Percentiles rank a stretch among this genome's conserved stretches.
Conservation (phyloP, 2,797 vertebrate species). For the Myotis planiceps region DNA sequence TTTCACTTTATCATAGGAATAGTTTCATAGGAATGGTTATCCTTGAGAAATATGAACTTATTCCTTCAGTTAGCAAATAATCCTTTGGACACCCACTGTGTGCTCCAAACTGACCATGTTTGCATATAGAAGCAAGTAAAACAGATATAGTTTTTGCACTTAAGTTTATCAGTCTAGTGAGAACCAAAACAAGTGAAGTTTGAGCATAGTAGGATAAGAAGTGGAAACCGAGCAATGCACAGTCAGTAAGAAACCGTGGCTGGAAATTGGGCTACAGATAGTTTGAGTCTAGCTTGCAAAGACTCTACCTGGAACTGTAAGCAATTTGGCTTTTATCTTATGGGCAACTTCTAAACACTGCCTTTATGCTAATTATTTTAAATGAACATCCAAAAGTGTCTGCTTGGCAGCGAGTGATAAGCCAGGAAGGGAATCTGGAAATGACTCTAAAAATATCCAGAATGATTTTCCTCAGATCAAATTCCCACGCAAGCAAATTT, state of each 20-base stretch:
- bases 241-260: background rate
- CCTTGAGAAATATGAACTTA: background rate
- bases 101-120: background rate
- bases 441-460: slow-evolving; percentile 57
- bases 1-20: slow-evolving; percentile 15
- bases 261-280: background rate
- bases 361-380: slow-evolving; percentile 43
- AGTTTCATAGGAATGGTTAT: background rate
- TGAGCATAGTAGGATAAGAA: background rate
- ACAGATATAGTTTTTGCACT: background rate
- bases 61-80: slow-evolving; percentile 28
- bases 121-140: background rate
- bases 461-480: slow-evolving; percentile 55
- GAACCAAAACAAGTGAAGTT: background rate
- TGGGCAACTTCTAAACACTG: background rate
- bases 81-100: background rate
- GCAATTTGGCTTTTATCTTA: background rate
- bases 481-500: slow-evolving; percentile 43
- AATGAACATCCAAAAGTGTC: slow-evolving; percentile 13
- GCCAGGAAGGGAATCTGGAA: slow-evolving; percentile 46
- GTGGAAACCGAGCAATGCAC: background rate
- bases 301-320: background rate
- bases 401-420: background rate
- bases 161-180: background rate
- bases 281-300: background rate